A percentile compares a stretch with the other conserved stretches of the same genome.
Conservation (phyloP, 2,797 vertebrate genomes). For the Enteromius anoplus region DNA sequence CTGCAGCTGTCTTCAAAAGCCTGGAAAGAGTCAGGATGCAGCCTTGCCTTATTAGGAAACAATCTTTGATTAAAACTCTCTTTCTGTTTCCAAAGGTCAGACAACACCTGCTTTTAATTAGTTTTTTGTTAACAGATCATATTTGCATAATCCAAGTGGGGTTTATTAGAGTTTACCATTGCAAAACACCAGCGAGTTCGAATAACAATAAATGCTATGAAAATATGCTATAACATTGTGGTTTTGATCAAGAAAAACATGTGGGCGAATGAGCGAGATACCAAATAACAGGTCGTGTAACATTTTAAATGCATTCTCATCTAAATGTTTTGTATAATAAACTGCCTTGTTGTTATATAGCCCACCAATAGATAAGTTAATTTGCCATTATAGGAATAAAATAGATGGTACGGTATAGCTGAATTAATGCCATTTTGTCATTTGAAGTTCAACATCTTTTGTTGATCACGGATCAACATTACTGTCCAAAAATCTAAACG, state of each 20-base stretch:
- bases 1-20: constrained; percentile 71
- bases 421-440: not conserved
- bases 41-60: constrained; percentile 67
- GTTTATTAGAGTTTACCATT: not conserved
- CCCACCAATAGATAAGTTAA: not conserved
- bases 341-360: not conserved
- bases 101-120: constrained; percentile 26
- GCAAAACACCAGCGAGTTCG: not conserved
- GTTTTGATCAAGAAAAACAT: not conserved
- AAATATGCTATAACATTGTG: not conserved
- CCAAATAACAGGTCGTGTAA: not conserved
- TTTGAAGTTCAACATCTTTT: too few species aligned
- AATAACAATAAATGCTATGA: not conserved
- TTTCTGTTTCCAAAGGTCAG: constrained; percentile 42
- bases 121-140: constrained; percentile 20
- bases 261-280: not conserved
- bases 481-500: too few species aligned
- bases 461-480: too few species aligned
- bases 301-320: not conserved
- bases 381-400: not conserved
- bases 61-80: constrained; percentile 63
- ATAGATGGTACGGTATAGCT: not conserved
- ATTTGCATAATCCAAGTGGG: constrained; percentile 15
- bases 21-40: constrained; percentile 60
- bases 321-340: not conserved